phyloP scores from a whole-genome alignment of 2,113 vertebrate species.

The Hemiscyllium ocellatum region DNA sequence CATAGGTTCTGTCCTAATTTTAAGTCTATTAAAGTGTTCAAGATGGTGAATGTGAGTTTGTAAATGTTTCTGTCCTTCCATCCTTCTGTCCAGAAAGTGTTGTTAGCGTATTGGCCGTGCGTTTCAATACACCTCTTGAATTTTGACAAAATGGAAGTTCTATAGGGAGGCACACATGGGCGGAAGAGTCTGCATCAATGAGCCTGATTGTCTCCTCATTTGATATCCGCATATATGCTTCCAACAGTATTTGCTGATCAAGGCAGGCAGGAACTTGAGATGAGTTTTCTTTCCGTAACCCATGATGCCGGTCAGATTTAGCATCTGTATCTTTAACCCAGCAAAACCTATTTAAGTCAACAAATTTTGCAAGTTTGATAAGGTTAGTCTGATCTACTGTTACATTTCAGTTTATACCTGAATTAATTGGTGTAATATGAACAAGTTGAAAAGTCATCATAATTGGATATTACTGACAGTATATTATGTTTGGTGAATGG shows the following conservation, averaged over 20 bases:
- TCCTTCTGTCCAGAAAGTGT: background rate
- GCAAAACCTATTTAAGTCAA: background rate
- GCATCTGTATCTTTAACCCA: background rate
- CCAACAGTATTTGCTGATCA: background rate
- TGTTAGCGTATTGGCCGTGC: background rate
- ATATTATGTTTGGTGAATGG: background rate
- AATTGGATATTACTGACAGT: background rate
- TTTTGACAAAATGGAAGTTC: background rate
- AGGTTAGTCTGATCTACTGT: background rate
- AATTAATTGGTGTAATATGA: background rate
- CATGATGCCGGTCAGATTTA: background rate
- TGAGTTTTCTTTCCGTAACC: background rate
- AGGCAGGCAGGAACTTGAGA: background rate
- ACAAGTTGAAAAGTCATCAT: background rate
- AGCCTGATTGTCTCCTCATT: background rate
- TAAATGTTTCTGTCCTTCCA: background rate
- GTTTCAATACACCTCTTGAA: background rate
- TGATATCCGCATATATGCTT: background rate
- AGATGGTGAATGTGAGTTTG: background rate
- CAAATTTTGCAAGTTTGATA: background rate
- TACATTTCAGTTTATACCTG: background rate
- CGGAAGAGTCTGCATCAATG: background rate
- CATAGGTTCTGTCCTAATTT: background rate
- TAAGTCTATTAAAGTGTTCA: background rate
- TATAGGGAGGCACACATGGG: background rate